Base-by-base conservation (phyloP, 1,140 invertebrate genomes). In the Euwallacea fornicatus region DNA sequence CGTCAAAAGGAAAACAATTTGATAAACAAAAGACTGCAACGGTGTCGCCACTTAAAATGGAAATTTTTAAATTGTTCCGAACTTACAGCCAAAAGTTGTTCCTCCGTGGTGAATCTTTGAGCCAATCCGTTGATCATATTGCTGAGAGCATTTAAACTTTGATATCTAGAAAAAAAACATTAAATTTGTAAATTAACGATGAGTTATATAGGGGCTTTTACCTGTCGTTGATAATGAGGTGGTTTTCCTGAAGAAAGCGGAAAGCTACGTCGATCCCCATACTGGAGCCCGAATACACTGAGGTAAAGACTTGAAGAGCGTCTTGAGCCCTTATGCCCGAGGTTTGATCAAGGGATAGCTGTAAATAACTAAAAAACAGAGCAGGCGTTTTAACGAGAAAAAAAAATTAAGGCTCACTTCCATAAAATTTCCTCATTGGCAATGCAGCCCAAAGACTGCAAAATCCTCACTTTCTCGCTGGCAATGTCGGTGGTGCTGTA, bases 381-480 rank as follows among this genome's bases (percentile, higher is more conserved):
- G 9, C 46, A 50, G 46, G 2, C 46, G 6, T 47, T 47, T 47
- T 47, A 47, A 47, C 2, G 46, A 46, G 46, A 4, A 4, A 50
- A 50, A n/a, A 56, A 64, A 15, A 7, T 43, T 64, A 0, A 33
- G 50, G 63, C 72, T 73, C 55, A 90, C 85, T 71, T 73, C 13
- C 81, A 76, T 44, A 84, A 81, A 69, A 76, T 70, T 3, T 50
- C 63, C 33, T 80, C 69, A 67, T 85, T 77, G 16, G 79, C 81
- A 0, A 87, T 85, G 68, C 89, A 90, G 7, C 86, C 86, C 10
- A 89, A 83, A 0, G 84, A 82, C 69, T 77, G 81, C 13, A 89
- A 77, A 79, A 90, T 84, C 2, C 85, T 82, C 0, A 85, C 76
- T 77, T 85, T 83, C 73, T 89, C 86, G 42, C 82, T 83, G 6